These are phyloP conservation scores for Peromyscus attwateri DNA, from an alignment of 2,797 vertebrate genomes.

Conservation along the genomic window DNA sequence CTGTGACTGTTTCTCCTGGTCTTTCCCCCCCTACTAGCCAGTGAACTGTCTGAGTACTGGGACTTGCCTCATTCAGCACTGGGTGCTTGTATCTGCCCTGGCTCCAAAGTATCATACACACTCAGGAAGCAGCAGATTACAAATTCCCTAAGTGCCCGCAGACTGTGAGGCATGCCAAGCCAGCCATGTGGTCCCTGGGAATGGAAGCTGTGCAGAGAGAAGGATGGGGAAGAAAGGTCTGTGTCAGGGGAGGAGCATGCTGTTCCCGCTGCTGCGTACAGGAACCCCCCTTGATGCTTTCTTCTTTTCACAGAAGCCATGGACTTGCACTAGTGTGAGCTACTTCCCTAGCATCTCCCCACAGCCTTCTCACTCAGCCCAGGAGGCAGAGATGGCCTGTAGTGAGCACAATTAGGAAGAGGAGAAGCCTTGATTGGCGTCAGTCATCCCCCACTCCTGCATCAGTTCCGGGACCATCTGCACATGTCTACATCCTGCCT, in stretches of 20 bases:
- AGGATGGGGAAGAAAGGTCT: not conserved
- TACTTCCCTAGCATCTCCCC: not conserved
- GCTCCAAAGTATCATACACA: not conserved
- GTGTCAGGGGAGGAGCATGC: too few relatives aligned
- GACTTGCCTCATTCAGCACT: not conserved
- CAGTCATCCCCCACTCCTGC: fast-evolving
- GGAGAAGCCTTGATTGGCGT: not conserved
- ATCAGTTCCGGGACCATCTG: not conserved
- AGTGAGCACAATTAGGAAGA: not conserved
- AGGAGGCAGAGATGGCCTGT: not conserved
- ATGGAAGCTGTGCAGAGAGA: not conserved
- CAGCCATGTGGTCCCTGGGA: not conserved
- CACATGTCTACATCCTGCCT: not conserved
- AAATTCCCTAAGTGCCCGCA: not conserved
- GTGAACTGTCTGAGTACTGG: not conserved
- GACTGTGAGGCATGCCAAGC: not conserved
- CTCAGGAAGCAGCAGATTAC: not conserved
- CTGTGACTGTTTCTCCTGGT: not conserved
- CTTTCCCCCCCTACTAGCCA: too few relatives aligned
- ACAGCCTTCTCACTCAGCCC: not conserved
- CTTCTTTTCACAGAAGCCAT: not conserved
- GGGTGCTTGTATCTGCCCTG: not conserved
- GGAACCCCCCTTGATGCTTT: fast-evolving
- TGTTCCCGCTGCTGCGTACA: too few relatives aligned
- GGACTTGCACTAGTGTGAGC: not conserved